A percentile compares a stretch with the other conserved stretches of the same genome.
phyloP scores from a whole-genome alignment of 1,140 invertebrate species.

The Muscidifurax raptorellus region DNA sequence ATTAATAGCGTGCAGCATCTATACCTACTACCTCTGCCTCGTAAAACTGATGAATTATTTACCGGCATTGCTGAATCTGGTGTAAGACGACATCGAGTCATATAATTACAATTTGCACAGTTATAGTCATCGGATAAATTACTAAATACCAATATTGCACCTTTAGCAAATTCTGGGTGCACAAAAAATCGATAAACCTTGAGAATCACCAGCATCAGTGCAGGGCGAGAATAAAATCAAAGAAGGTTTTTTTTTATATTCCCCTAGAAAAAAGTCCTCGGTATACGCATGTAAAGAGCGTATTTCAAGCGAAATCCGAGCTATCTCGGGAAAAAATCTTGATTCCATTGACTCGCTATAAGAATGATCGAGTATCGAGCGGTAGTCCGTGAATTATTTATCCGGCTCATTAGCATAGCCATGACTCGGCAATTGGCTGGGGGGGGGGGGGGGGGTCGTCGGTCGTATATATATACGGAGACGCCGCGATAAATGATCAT shows the following conservation, averaged over 20 bases:
- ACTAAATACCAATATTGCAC: too few relatives aligned
- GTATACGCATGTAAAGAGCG: not conserved
- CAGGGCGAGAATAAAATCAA: not conserved
- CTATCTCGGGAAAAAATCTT: constrained; percentile 19
- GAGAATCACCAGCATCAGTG: too few relatives aligned
- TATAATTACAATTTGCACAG: too few relatives aligned
- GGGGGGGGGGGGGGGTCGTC: too few relatives aligned
- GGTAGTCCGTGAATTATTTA: constrained; percentile 44
- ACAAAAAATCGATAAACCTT: too few relatives aligned
- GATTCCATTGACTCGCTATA: constrained; percentile 17
- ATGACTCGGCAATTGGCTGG: constrained; percentile 36
- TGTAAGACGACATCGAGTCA: too few relatives aligned
- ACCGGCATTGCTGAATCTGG: not conserved
- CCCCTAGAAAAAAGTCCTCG: not conserved
- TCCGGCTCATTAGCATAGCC: constrained; percentile 43
- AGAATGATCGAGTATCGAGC: constrained; percentile 14
- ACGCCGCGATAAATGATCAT: constrained; percentile 23
- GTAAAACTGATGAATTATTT: not conserved
- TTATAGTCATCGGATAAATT: too few relatives aligned
- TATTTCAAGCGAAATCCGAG: not conserved
- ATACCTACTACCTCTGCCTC: too few relatives aligned
- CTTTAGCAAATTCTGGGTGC: too few relatives aligned
- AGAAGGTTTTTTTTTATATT: not conserved
- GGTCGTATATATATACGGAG: not conserved
- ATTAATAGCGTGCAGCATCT: constrained; percentile 48